These are phyloP conservation scores for Myrmophylax atrothorax DNA, from an alignment of 2,113 vertebrate genomes.

Conservation along the genomic window DNA sequence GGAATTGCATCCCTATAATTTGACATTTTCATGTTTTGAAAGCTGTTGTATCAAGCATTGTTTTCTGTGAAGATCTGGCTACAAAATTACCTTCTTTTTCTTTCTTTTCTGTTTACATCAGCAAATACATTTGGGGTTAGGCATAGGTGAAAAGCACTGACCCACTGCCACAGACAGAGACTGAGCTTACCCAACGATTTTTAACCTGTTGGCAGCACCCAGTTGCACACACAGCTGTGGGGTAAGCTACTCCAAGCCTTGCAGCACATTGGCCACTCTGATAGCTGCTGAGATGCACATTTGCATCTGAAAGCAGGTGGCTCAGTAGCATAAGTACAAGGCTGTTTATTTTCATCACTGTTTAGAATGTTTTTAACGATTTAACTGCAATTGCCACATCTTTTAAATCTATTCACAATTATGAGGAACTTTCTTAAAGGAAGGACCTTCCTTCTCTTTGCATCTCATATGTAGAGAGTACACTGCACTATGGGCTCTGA, in stretches of 20 bases:
- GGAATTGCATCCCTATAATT: background rate
- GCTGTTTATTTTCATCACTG: background rate
- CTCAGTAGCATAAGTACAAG: background rate
- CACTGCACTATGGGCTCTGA: background rate
- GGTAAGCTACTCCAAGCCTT: background rate
- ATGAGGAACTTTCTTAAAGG: background rate
- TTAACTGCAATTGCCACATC: background rate
- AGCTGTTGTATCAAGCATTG: background rate
- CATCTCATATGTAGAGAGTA: background rate
- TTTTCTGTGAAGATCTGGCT: background rate
- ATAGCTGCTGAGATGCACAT: background rate
- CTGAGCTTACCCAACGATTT: background rate
- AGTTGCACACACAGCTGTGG: background rate
- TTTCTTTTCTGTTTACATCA: background rate
- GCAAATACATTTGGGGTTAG: background rate
- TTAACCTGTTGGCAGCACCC: background rate
- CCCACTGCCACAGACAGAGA: background rate
- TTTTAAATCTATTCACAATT: background rate
- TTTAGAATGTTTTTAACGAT: background rate
- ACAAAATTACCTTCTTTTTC: background rate
- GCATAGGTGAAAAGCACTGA: background rate
- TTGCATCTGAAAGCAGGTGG: constrained; percentile 32
- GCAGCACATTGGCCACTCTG: background rate
- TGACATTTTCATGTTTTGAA: background rate
- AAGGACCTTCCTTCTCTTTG: background rate